A percentile compares a stretch with the other conserved stretches of the same genome.
Conservation (phyloP, 1,140 invertebrate genomes). For the Littorina saxatilis region DNA sequence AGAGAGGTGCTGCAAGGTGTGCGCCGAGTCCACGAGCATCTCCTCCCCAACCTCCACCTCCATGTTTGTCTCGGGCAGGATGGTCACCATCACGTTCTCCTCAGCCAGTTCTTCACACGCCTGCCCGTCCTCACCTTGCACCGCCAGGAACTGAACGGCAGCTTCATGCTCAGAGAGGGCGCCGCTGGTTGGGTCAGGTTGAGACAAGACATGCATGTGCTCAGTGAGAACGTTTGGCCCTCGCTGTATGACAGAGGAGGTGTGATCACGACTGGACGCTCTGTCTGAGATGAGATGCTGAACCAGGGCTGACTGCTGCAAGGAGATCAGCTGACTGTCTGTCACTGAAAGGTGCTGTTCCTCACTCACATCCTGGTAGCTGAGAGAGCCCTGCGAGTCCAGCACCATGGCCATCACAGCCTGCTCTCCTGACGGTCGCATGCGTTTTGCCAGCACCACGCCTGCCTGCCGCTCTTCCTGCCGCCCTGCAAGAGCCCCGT, state of each 20-base stretch:
- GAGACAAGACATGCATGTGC: background rate
- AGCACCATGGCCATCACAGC: background rate
- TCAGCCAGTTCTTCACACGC: background rate
- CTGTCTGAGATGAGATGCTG: background rate
- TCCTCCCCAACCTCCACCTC: background rate
- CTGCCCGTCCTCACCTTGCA: background rate
- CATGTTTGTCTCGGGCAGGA: background rate
- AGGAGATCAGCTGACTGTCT: background rate
- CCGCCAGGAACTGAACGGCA: slow-evolving; percentile 1
- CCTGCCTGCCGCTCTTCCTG: no score
- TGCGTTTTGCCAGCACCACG: background rate
- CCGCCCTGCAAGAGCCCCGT: no score
- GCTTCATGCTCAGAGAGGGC: background rate
- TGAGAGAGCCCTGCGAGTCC: background rate
- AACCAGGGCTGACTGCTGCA: background rate
- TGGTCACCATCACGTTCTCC: slow-evolving; percentile 12
- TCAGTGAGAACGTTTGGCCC: slow-evolving; percentile 2
- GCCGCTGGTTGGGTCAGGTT: background rate
- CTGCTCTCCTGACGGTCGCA: background rate
- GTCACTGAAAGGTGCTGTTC: background rate
- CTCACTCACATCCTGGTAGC: background rate
- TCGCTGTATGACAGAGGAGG: slow-evolving; percentile 30
- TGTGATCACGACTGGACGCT: background rate
- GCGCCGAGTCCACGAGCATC: background rate
- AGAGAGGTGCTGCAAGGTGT: background rate